These are phyloP conservation scores for Strongylocentrotus purpuratus DNA, from an alignment of 35 echinoderm and acorn worm species.

Conservation along the genomic window DNA sequence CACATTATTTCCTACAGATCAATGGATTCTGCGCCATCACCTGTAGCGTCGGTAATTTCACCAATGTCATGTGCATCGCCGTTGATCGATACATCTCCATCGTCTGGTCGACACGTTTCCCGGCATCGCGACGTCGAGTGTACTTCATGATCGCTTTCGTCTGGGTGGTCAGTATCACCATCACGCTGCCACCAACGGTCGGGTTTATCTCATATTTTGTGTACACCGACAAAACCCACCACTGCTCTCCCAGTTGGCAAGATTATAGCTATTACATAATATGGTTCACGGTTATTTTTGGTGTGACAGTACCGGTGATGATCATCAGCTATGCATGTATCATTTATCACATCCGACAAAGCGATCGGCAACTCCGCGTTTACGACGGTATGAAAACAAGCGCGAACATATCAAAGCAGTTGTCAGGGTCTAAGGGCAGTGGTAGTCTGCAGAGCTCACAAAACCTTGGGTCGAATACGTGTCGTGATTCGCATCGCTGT, in stretches of 20 bases:
- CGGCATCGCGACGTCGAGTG: slow-evolving; percentile 12
- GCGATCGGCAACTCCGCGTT: background rate
- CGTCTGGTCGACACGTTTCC: slow-evolving; percentile 37
- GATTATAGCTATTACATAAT: slow-evolving; percentile 28
- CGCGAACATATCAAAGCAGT: background rate
- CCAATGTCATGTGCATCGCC: slow-evolving; percentile 44
- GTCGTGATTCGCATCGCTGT: background rate
- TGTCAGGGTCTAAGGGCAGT: background rate
- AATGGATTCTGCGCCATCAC: slow-evolving; percentile 44
- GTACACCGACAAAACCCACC: slow-evolving; percentile 1
- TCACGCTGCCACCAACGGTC: slow-evolving; percentile 26
- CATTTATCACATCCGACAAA: slow-evolving; percentile 30
- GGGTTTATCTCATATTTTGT: slow-evolving; percentile 11
- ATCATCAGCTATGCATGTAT: slow-evolving; percentile 34
- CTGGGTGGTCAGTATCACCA: slow-evolving; percentile 30
- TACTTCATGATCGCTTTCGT: slow-evolving; percentile 25
- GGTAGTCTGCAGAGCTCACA: background rate
- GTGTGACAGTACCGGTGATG: slow-evolving; percentile 26
- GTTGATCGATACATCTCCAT: slow-evolving; percentile 41
- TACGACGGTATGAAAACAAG: background rate
- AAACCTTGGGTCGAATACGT: background rate
- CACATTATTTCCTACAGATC: slow-evolving; percentile 8
- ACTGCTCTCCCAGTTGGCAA: slow-evolving; percentile 21
- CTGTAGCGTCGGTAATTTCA: slow-evolving; percentile 38
- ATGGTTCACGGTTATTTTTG: slow-evolving; percentile 46